Conservation (phyloP, 2,888 invertebrate genomes). For the Cerastis leucographa region DNA sequence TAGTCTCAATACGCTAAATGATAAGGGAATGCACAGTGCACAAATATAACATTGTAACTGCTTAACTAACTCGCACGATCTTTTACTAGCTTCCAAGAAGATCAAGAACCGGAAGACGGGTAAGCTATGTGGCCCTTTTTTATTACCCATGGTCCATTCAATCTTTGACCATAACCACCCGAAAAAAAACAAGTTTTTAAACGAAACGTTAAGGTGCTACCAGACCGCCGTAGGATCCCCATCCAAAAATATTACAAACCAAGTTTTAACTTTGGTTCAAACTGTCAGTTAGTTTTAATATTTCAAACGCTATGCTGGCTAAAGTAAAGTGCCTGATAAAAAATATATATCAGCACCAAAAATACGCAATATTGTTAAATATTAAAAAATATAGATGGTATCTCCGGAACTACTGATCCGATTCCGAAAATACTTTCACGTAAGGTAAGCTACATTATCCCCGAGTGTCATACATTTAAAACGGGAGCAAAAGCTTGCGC, state of each 20-base stretch:
- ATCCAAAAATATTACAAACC: too few species aligned
- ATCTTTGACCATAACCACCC: not conserved
- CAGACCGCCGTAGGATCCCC: not conserved
- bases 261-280: not conserved
- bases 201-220: not conserved
- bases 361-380: too few species aligned
- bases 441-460: too few species aligned
- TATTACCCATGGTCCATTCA: not conserved
- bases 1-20: not conserved
- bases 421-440: too few species aligned
- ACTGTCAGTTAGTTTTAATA: not conserved
- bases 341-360: too few species aligned
- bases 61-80: conserved; percentile 42
- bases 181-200: rapidly evolving
- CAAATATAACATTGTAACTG: conserved; percentile 2
- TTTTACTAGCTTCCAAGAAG: conserved; percentile 54
- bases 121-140: conserved; percentile 36
- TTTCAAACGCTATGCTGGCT: too few species aligned
- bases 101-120: conserved; percentile 43
- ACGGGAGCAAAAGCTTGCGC: too few species aligned
- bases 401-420: too few species aligned
- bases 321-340: too few species aligned
- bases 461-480: too few species aligned
- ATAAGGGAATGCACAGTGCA: conserved; percentile 26
- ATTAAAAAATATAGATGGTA: too few species aligned